Conservation (phyloP, 2,888 invertebrate genomes). For the Pelosia muscerda region DNA sequence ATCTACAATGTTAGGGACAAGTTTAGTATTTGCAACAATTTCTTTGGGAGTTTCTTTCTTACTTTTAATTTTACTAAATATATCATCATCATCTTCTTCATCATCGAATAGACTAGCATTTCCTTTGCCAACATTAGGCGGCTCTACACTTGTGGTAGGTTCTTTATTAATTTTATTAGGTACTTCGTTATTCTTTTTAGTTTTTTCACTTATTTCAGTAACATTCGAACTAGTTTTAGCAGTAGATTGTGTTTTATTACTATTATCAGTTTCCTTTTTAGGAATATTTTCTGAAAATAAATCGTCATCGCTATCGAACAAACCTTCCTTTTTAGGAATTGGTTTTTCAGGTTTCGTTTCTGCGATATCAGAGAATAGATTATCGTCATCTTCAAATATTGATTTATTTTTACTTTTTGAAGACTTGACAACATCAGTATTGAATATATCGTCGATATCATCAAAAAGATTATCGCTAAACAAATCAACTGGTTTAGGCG, state of each 20-base stretch:
- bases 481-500: slow-evolving; percentile 63
- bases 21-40: slow-evolving; percentile 16
- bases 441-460: slow-evolving; percentile 81
- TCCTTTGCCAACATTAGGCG: slow-evolving; percentile 32
- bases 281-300: slow-evolving; percentile 44
- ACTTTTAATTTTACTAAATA: slow-evolving; percentile 56
- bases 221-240: slow-evolving; percentile 1
- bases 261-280: slow-evolving; percentile 23
- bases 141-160: slow-evolving; percentile 23
- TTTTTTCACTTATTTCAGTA: slow-evolving; percentile 5
- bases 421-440: slow-evolving; percentile 63
- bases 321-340: slow-evolving; percentile 39
- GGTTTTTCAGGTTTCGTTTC: slow-evolving; percentile 43
- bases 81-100: slow-evolving; percentile 67
- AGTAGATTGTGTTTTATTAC: slow-evolving; percentile 1
- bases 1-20: slow-evolving; percentile 14
- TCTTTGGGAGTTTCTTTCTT: slow-evolving; percentile 24
- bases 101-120: slow-evolving; percentile 64
- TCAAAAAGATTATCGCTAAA: slow-evolving; percentile 80
- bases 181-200: neutral
- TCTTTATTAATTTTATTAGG: slow-evolving; percentile 3
- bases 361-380: slow-evolving; percentile 71
- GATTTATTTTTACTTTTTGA: slow-evolving; percentile 62
- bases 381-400: slow-evolving; percentile 74
- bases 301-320: slow-evolving; percentile 70